Conservation (phyloP, 2,888 invertebrate genomes). For the Conistra vaccinii region DNA sequence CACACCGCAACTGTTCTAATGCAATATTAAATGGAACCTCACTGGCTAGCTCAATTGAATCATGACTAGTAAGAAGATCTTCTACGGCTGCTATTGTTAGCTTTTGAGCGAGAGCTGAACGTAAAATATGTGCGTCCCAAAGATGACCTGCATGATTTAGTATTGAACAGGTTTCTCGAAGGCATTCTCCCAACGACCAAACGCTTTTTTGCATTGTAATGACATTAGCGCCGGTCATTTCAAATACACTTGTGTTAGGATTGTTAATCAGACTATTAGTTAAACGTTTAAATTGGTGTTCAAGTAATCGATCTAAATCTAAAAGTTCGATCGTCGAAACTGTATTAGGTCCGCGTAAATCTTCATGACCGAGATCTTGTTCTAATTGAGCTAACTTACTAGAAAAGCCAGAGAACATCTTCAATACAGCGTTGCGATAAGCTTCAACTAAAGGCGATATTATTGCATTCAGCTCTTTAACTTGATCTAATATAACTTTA, state of each 20-base stretch:
- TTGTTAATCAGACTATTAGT: conserved; percentile 59
- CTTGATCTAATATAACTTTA: conserved; percentile 61
- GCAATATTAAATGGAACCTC: conserved; percentile 80
- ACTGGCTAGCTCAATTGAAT: conserved; percentile 77
- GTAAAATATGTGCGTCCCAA: conserved; percentile 83
- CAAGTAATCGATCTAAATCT: conserved; percentile 69
- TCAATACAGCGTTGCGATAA: conserved; percentile 76
- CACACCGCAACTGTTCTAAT: conserved; percentile 78
- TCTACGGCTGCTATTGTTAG: conserved; percentile 83
- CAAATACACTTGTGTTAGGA: conserved; percentile 58
- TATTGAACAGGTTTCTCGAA: conserved; percentile 79
- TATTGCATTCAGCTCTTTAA: conserved; percentile 73
- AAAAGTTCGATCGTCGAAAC: conserved; percentile 41
- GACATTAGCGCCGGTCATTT: conserved; percentile 68
- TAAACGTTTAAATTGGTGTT: conserved; percentile 66
- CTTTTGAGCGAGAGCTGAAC: conserved; percentile 80
- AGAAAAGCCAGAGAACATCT: conserved; percentile 74
- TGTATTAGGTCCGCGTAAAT: conserved; percentile 42
- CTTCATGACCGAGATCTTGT: conserved; percentile 67
- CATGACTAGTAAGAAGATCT: conserved; percentile 81
- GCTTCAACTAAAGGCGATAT: conserved; percentile 74
- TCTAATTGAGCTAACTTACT: conserved; percentile 74
- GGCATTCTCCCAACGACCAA: conserved; percentile 74
- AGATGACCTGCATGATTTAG: conserved; percentile 82
- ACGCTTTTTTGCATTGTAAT: conserved; percentile 78